These are phyloP conservation scores for Bruchidius siliquastri DNA, from an alignment of 2,888 invertebrate genomes.

Conservation along the genomic window DNA sequence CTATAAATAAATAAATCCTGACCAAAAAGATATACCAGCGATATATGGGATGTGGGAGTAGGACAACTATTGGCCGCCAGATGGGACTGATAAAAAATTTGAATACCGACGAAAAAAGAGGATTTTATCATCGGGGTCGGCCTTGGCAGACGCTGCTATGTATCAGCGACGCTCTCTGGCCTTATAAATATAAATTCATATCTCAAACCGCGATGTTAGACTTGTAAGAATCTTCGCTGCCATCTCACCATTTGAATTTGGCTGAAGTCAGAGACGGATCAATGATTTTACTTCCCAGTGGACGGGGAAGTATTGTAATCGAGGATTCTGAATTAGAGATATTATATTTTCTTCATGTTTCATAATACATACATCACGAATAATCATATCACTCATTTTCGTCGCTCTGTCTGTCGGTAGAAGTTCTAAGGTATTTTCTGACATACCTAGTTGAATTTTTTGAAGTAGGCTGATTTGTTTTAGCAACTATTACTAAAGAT, in stretches of 20 bases:
- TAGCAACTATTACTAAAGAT: too few relatives aligned
- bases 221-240: not conserved
- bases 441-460: too few relatives aligned
- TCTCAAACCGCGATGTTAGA: not conserved
- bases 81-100: constrained; percentile 36
- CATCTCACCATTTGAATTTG: not conserved
- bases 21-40: not conserved
- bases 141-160: not conserved
- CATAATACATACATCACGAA: too few relatives aligned
- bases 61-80: constrained; percentile 40
- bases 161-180: not conserved
- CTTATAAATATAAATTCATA: not conserved
- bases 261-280: not conserved
- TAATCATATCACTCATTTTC: too few relatives aligned
- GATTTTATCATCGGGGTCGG: not conserved
- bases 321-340: too few relatives aligned
- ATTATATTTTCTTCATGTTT: too few relatives aligned
- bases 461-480: too few relatives aligned
- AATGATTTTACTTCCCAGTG: too few relatives aligned
- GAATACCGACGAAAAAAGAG: constrained; percentile 35
- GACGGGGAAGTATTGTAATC: too few relatives aligned
- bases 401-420: too few relatives aligned
- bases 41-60: constrained; percentile 25
- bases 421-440: too few relatives aligned
- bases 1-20: not conserved